These are phyloP conservation scores for Mythimna loreyi DNA, from an alignment of 2,888 invertebrate genomes.

Conservation along the genomic window DNA sequence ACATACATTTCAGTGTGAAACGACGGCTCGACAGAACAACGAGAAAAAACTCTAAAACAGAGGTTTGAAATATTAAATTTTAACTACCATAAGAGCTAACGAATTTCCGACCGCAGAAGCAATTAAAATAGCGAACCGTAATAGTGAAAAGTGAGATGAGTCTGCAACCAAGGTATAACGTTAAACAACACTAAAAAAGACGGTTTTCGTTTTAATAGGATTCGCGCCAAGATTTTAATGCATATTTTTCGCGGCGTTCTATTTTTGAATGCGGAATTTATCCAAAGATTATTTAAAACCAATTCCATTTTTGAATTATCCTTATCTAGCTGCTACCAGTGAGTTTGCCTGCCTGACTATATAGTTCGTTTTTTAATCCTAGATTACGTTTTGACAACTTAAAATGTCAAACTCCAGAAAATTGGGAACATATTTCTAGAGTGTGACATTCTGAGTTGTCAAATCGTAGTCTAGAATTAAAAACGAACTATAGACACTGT, in stretches of 20 bases:
- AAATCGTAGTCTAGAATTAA: too few species aligned
- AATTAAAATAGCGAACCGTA: constrained; percentile 65
- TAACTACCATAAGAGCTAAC: constrained; percentile 61
- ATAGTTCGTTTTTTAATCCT: too few species aligned
- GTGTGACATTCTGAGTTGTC: too few species aligned
- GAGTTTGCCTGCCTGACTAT: too few species aligned
- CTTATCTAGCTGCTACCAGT: too few species aligned
- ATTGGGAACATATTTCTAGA: too few species aligned
- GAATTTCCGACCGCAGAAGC: constrained; percentile 64
- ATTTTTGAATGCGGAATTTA: constrained; percentile 1
- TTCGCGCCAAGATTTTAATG: constrained; percentile 9
- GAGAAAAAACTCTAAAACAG: constrained; percentile 26
- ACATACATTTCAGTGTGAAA: constrained; percentile 38
- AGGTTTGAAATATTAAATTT: constrained; percentile 69
- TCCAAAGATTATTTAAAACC: background rate
- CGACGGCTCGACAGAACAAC: constrained; percentile 26
- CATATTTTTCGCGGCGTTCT: constrained; percentile 6
- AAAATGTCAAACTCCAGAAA: too few species aligned
- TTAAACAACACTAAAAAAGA: constrained; percentile 56
- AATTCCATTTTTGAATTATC: background rate
- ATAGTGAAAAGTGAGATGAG: constrained; percentile 59
- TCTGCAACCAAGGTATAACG: constrained; percentile 39
- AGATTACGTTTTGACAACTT: too few species aligned
- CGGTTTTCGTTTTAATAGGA: constrained; percentile 47
- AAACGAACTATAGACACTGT: too few species aligned